phyloP scores from a whole-genome alignment of 2,797 vertebrate genomes.

The Xyrichtys novacula region DNA sequence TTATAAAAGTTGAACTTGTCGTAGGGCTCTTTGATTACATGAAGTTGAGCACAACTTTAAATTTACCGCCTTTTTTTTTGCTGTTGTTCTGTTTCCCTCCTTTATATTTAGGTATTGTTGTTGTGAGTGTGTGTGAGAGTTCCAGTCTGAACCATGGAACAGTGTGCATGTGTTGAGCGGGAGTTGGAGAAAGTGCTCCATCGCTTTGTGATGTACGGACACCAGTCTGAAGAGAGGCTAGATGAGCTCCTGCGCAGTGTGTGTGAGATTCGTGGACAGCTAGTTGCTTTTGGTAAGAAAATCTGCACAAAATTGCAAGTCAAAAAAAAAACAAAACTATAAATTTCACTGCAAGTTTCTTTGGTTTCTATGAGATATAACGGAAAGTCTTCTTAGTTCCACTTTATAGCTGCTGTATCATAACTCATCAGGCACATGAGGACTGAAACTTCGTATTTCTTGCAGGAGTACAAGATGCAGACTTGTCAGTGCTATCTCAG shows the following conservation, averaged over 20 bases:
- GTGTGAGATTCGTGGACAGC: slow-evolving; percentile 89
- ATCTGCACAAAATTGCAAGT: neutral
- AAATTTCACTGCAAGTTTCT: neutral
- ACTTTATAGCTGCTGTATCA: neutral
- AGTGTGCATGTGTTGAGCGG: slow-evolving; percentile 92
- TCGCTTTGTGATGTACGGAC: slow-evolving; percentile 91
- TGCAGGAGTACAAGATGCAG: slow-evolving; percentile 89
- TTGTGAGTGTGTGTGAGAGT: slow-evolving; percentile 65
- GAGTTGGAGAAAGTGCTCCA: slow-evolving; percentile 94
- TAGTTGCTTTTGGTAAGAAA: slow-evolving; percentile 87
- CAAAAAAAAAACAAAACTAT: no score
- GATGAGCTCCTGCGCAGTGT: slow-evolving; percentile 91
- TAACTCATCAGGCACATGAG: neutral
- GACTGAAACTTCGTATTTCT: slow-evolving; percentile 3
- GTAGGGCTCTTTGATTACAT: no score
- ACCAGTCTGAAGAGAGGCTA: slow-evolving; percentile 91
- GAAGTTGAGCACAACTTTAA: no score
- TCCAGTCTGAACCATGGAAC: slow-evolving; percentile 87
- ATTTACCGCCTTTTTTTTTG: neutral
- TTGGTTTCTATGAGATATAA: no score
- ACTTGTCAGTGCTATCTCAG: slow-evolving; percentile 89
- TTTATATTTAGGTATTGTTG: slow-evolving; percentile 49
- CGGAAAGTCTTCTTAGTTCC: neutral
- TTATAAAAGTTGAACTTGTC: no score
- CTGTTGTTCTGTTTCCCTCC: neutral